Conservation (phyloP, 2,888 invertebrate species). For the Hermaeophaga mercurialis region DNA sequence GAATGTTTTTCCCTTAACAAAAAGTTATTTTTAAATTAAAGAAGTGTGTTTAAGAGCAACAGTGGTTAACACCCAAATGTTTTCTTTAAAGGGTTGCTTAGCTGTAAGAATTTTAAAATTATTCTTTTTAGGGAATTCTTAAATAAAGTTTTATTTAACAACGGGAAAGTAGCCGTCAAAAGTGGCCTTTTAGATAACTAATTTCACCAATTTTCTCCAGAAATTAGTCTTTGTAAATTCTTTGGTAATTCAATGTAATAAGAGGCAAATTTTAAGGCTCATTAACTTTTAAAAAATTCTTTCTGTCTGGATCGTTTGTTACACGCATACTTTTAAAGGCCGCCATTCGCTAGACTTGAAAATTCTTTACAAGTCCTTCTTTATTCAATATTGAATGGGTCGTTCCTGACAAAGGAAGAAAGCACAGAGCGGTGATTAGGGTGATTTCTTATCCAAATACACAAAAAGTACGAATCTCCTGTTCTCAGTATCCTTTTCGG, state of each 20-base stretch:
- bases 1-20: too few relatives aligned
- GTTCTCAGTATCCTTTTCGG: conserved; percentile 24
- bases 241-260: conserved; percentile 34
- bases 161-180: neutral
- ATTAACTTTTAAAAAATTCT: conserved; percentile 41
- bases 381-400: conserved; percentile 42
- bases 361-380: conserved; percentile 41
- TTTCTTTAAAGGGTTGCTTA: too few relatives aligned
- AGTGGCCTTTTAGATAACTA: conserved; percentile 19
- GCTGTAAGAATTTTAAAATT: too few relatives aligned
- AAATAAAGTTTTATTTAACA: too few relatives aligned
- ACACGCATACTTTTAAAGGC: conserved; percentile 41
- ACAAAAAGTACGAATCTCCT: conserved; percentile 28
- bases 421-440: conserved; percentile 40
- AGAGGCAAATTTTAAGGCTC: conserved; percentile 43
- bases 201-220: conserved; percentile 18
- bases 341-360: conserved; percentile 37
- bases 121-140: too few relatives aligned
- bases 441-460: conserved; percentile 40
- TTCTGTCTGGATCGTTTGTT: conserved; percentile 41
- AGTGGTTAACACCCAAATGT: too few relatives aligned
- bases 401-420: conserved; percentile 39
- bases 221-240: conserved; percentile 25
- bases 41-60: too few relatives aligned
- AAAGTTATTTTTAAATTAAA: too few relatives aligned